Base-by-base conservation (phyloP, 2,797 vertebrate genomes). In the Mergus octosetaceus region DNA sequence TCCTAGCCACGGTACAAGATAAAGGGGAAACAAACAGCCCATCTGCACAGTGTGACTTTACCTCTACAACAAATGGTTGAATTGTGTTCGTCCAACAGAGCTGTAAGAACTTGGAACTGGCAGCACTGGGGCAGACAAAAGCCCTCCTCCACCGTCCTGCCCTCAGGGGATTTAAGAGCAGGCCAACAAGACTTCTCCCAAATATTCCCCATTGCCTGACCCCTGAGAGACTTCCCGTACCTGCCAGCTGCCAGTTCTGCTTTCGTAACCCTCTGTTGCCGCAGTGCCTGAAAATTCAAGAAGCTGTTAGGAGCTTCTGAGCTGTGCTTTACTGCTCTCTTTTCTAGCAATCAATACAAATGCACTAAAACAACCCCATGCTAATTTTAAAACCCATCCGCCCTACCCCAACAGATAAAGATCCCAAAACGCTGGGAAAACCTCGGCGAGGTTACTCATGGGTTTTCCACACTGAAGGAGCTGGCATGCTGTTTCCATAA, bases 341-440 rank as follows among this genome's bases (percentile, higher is more conserved):
- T 61, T 54, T 41, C 73, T 36, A 28, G 24, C 13, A n/a, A 34
- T 32, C 36, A 13, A 2, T 12, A 53, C 13, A 71, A 66, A 43
- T 1, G 2, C 28, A 38, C 20, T 27, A 78, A 73, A 9, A 20
- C 56, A 90, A 60, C 2, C 7, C 73, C 8, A 27, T 0, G 1
- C 13, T 2, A 38, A 16, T 3, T 4, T 34, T 36, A 70, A 79
- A 91, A 56, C 11, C 72, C 36, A 30, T 18, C 20, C 30, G 54
- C 10, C 13, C 39, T 57, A 43, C 34, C 43, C 0, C 2, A 89
- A 34, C 15, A 65, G 38, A 65, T 1, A 38, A 0, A 77, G n/a
- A 68, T 8, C 27, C 10, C 1, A 72, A 86, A 89, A 62, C 0
- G 4, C 15, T 1, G 0, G 10, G 6, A 75, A 43, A 13, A 10